These are phyloP conservation scores for Chiloscyllium plagiosum DNA, from an alignment of 2,113 vertebrate species.

Conservation along the genomic window DNA sequence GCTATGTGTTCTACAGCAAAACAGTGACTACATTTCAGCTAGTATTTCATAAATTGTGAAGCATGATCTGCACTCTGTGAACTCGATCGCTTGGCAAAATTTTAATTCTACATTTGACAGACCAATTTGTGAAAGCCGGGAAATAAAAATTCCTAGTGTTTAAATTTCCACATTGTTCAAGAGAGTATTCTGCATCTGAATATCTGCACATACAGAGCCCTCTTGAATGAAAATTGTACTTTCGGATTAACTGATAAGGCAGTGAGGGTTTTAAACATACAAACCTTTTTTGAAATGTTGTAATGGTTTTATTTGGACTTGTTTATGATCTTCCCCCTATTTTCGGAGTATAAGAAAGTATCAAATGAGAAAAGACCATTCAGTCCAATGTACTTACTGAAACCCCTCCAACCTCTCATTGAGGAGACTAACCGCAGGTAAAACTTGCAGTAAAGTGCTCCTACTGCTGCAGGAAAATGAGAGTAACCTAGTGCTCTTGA, in stretches of 20 bases:
- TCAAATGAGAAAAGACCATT: background rate
- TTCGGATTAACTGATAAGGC: background rate
- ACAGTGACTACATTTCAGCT: no score
- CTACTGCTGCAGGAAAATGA: background rate
- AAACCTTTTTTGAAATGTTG: conserved; percentile 26
- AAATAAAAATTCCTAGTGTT: background rate
- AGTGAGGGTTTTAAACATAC: background rate
- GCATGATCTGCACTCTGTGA: no score
- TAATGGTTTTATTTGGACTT: background rate
- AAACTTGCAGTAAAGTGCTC: background rate
- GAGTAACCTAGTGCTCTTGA: background rate
- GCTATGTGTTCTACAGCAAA: no score
- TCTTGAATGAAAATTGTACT: background rate
- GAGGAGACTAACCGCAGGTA: background rate
- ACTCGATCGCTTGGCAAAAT: no score
- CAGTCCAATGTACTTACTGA: background rate
- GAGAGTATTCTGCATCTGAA: background rate
- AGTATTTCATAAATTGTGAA: no score
- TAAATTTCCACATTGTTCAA: background rate
- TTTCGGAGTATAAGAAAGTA: background rate
- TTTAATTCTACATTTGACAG: background rate
- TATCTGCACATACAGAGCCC: background rate
- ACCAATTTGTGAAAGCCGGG: background rate
- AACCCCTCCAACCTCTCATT: background rate
- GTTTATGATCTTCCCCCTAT: conserved; percentile 11